A percentile compares a stretch with the other conserved stretches of the same genome.
These are phyloP conservation scores for Portunus trituberculatus DNA, from an alignment of 1,140 invertebrate genomes.

Conservation along the genomic window DNA sequence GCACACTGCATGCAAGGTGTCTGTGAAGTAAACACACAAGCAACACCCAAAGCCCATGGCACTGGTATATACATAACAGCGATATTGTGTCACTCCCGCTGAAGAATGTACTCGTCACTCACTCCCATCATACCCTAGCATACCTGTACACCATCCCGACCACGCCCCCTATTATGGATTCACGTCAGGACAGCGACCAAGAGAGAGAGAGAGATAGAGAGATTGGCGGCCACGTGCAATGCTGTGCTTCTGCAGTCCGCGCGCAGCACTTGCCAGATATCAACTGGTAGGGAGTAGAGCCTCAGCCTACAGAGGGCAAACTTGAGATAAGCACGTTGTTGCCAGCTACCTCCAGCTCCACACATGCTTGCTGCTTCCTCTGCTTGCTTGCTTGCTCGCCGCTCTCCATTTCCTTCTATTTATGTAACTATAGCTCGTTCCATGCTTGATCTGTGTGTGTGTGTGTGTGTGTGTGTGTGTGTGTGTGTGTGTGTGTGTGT, in stretches of 20 bases:
- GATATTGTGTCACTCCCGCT: too few relatives aligned
- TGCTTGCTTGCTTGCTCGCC: not conserved
- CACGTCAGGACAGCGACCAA: not conserved
- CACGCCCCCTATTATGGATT: not conserved
- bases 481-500: too few relatives aligned
- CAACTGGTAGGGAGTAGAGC: conserved; percentile 46
- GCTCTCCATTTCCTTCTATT: not conserved
- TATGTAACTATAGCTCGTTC: not conserved
- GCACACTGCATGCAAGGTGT: too few relatives aligned
- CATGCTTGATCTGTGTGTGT: too few relatives aligned
- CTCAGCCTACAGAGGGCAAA: conserved; percentile 24
- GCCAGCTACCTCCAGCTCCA: conserved; percentile 29
- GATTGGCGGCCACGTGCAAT: not conserved
- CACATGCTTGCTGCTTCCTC: not conserved
- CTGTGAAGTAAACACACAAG: too few relatives aligned
- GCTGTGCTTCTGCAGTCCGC: not conserved
- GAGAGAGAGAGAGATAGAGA: not conserved
- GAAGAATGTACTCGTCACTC: too few relatives aligned
- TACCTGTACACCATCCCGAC: conserved; percentile 46
- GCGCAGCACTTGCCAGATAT: conserved; percentile 58
- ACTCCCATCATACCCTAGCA: too few relatives aligned
- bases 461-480: too few relatives aligned
- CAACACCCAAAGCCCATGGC: too few relatives aligned
- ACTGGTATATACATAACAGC: too few relatives aligned
- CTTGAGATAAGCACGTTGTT: conserved; percentile 46